Evolutionary conservation across 2,888 invertebrate genomes (phyloP), one percentile per base, ranked within the genome.

Genomic region (Melipona beecheii): DNA sequence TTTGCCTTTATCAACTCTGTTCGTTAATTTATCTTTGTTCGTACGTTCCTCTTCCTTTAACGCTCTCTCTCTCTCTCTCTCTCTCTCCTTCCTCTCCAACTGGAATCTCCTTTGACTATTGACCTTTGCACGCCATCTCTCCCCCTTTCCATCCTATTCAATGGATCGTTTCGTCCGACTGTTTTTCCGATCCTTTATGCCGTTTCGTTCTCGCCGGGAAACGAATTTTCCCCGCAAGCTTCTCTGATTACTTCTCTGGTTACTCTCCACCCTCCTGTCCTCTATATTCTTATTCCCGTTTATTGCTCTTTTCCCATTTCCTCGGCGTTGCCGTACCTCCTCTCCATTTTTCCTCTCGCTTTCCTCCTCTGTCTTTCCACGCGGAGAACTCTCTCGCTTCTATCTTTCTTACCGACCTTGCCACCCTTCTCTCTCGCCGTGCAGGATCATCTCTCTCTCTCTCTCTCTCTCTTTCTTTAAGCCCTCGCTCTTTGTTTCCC

Each of bases 401-500:
- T 49, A n/a, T 27, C 15, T n/a, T 52, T 74, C 52, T 31, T 54
- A 15, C 19, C 13, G 17, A 27, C n/a, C 50, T 66, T 43, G n/a
- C 62, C 54, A 17, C 36, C 56, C 36, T 70, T 52, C n/a, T n/a
- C 64, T 58, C 24, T 17, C n/a, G 4, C 43, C 24, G 24, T 36
- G 24, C 43, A 17, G 31, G 24, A 74, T 71, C 36, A 43, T 54
- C 81, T 56, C 70, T 52, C 65, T 58, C 21, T 58, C 24, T 50
- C 77, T 52, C 72, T 49, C 68, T 50, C 6, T 52, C 9, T 36
- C n/a, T n/a, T 21, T 54, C 31, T 43, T 68, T 52, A 65, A 70
- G 56, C 64, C 50, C 43, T 19, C 62, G 58, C 43, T 60, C 66
- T 62, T 24, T 75, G 72, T 75, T 69, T 64, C 58, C 13, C 72